Evolutionary conservation across 2,797 vertebrate genomes (phyloP).

Genomic region (Typhlichthys subterraneus): DNA sequence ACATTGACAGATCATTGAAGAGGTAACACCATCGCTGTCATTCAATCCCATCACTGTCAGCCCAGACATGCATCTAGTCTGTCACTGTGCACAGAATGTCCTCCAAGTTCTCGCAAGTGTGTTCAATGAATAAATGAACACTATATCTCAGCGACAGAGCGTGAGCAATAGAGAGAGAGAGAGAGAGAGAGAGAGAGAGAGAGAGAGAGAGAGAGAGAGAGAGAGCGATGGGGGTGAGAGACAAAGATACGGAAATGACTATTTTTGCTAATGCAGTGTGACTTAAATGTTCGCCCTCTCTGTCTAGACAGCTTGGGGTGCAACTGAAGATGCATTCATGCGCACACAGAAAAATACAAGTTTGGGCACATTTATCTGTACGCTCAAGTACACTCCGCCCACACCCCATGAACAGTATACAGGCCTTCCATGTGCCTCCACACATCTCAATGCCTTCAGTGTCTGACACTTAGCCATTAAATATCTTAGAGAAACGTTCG

Average conservation of each 20-base stretch:
- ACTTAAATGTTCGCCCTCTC: not conserved
- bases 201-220: not conserved
- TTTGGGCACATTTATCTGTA: not conserved
- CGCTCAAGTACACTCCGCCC: not conserved
- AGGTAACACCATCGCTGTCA: slow-evolving; percentile 16
- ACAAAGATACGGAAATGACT: slow-evolving; percentile 6
- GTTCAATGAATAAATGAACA: not conserved
- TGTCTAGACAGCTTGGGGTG: not conserved
- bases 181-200: slow-evolving; percentile 1
- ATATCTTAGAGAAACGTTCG: slow-evolving; percentile 47
- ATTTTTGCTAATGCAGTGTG: slow-evolving; percentile 15
- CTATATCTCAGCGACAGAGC: slow-evolving; percentile 2
- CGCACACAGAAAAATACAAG: not conserved
- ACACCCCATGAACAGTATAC: not conserved
- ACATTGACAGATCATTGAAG: slow-evolving; percentile 4
- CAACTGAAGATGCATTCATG: not conserved
- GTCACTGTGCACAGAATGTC: slow-evolving; percentile 1
- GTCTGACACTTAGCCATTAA: slow-evolving; percentile 40
- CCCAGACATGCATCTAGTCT: slow-evolving; percentile 39
- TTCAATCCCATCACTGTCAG: slow-evolving; percentile 6
- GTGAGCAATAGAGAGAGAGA: not conserved
- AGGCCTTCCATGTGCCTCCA: slow-evolving; percentile 4
- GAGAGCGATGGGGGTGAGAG: not conserved
- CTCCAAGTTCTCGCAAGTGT: too few relatives aligned
- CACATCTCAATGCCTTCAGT: slow-evolving; percentile 8